phyloP scores from a whole-genome alignment of 1,140 invertebrate genomes.

The Diuraphis noxia region DNA sequence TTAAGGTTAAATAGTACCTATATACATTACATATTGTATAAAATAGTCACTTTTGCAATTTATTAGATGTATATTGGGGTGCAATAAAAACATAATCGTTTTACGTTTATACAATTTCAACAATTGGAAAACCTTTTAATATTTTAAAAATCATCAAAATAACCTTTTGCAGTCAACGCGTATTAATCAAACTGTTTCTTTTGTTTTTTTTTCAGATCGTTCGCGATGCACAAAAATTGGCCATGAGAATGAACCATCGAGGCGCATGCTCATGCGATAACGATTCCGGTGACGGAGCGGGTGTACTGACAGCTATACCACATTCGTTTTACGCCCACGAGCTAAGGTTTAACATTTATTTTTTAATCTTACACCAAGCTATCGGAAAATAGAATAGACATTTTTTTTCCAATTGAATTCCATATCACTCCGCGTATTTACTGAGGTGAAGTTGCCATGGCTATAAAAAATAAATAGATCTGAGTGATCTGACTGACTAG shows the following conservation, averaged over 20 bases:
- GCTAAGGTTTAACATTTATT: slow-evolving; percentile 66
- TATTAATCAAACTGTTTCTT: background rate
- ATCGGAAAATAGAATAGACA: background rate
- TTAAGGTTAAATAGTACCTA: background rate
- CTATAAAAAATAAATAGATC: background rate
- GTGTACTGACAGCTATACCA: slow-evolving; percentile 93
- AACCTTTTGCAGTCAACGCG: background rate
- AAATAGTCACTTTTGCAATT: background rate
- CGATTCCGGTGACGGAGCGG: slow-evolving; percentile 97
- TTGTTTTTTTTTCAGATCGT: slow-evolving; percentile 74
- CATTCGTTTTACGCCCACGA: slow-evolving; percentile 87
- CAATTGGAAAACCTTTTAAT: background rate
- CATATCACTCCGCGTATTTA: background rate
- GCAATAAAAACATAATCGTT: background rate
- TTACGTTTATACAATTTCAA: background rate
- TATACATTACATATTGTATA: background rate
- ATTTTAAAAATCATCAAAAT: background rate
- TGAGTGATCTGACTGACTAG: background rate
- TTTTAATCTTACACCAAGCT: slow-evolving; percentile 58
- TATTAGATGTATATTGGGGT: background rate
- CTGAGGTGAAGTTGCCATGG: background rate
- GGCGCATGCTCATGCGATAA: slow-evolving; percentile 98
- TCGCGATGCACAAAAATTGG: slow-evolving; percentile 88
- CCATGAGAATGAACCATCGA: slow-evolving; percentile 96
- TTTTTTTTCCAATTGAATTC: background rate